Base-by-base conservation (phyloP, 2,888 invertebrate genomes). In the Poecilobothrus nobilitatus region DNA sequence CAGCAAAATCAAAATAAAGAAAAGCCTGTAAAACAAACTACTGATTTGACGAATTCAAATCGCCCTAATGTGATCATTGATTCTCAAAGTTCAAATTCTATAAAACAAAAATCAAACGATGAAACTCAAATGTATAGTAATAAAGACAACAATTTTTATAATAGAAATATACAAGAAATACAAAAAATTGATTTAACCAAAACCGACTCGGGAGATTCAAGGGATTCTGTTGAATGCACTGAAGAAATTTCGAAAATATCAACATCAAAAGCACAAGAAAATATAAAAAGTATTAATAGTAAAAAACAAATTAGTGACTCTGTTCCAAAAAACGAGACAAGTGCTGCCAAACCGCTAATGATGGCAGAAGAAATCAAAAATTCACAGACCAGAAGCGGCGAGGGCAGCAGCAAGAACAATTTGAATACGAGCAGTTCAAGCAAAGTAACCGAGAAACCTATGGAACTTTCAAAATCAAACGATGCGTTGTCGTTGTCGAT, bases 321-420 rank as follows among this genome's bases (percentile, higher is more conserved):
- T 53, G 81, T 80, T 73, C 79, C 82, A 1, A 82, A 81, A 73
- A 82, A 82, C 68, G 75, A 81, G n/a, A 27, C 53, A 53, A 53
- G 53, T 53, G 53, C 53, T 53, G 53, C 53, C 53, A 53, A 53
- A 18, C 53, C 53, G 53, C 53, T 53, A 53, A 53, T 53, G 53
- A 53, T 68, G 7, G 61, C 68, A 1, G 68, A 69, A 22, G 61
- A 69, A 41, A 65, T 22, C 12, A 20, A n/a, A 18, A 12, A 12
- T 1, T 21, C 63, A 0, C 33, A 68, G 21, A 10, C 18, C 8
- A 66, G 67, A 27, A 33, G 41, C 10, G 44, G 18, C 21, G 10
- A 61, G 10, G 10, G 7, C 63, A 63, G 63, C 63, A 63, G 53
- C 53, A 53, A 27, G 6, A 63, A 62, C 53, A 53, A 53, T 18